Evolutionary conservation across 1,140 invertebrate species (phyloP).

Genomic region (Coptotermes formosanus): DNA sequence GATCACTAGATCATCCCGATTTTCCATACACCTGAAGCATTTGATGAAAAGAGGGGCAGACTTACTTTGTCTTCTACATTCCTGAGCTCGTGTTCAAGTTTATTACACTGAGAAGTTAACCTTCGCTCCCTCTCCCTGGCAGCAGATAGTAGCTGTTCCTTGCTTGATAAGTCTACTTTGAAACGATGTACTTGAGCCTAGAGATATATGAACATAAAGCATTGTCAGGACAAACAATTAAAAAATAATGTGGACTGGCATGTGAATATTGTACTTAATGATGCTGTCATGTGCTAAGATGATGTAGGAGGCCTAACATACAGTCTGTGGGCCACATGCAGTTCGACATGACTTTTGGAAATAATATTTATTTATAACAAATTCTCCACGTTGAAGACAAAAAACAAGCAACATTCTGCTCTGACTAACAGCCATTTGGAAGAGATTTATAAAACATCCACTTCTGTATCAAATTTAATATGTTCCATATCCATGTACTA

Average conservation of each 20-base stretch:
- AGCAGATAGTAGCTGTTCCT: background rate
- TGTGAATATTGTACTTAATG: background rate
- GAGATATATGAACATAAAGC: no score
- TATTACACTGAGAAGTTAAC: background rate
- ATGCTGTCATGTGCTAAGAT: no score
- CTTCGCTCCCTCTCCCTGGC: background rate
- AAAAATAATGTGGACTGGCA: background rate
- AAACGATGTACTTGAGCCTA: slow-evolving; percentile 16
- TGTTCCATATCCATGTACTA: no score
- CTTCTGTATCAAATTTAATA: no score
- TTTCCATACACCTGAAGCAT: no score
- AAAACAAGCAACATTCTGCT: no score
- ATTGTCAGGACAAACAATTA: background rate
- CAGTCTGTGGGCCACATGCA: background rate
- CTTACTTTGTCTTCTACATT: background rate
- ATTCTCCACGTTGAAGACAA: no score
- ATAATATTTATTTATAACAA: no score
- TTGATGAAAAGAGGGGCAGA: background rate
- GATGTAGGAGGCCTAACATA: background rate
- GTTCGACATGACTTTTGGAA: no score
- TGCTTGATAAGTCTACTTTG: background rate
- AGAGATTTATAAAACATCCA: no score
- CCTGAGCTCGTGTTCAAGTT: slow-evolving; percentile 12
- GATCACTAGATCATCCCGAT: no score
- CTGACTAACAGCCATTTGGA: no score